Conservation (phyloP, 2,888 invertebrate species). For the Zeuzera pyrina region DNA sequence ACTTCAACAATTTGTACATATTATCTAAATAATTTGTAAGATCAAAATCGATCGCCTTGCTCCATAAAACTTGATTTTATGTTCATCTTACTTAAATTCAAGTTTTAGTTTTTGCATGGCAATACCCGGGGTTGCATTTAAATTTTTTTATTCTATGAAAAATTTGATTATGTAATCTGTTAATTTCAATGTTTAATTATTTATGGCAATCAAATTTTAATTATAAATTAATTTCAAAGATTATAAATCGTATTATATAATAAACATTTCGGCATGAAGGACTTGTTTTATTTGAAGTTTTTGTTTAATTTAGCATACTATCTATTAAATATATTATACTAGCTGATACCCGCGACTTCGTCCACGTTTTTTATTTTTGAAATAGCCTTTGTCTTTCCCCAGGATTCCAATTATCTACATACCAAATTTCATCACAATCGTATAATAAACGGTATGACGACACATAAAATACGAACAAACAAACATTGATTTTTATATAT, state of each 20-base stretch:
- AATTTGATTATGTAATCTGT: conserved; percentile 69
- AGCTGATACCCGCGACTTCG: no score
- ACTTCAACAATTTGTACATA: conserved; percentile 58
- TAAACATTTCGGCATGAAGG: conserved; percentile 47
- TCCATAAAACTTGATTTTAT: conserved; percentile 64
- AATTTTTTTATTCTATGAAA: conserved; percentile 59
- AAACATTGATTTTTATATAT: no score
- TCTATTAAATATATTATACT: no score
- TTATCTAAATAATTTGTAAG: conserved; percentile 25
- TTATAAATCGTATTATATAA: no score
- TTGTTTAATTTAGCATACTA: background rate
- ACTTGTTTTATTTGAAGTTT: conserved; percentile 17
- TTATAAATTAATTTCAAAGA: conserved; percentile 38
- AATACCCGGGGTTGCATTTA: conserved; percentile 65
- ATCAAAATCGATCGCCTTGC: conserved; percentile 47
- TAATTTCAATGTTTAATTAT: conserved; percentile 26
- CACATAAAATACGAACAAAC: no score
- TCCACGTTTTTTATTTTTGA: no score
- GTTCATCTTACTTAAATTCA: conserved; percentile 50
- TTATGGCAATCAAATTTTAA: conserved; percentile 21
- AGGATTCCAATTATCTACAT: no score
- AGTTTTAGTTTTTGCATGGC: conserved; percentile 67
- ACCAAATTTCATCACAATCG: no score
- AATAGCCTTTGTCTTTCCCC: no score
- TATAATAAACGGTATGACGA: no score